These are phyloP conservation scores for Caenorhabditis macrosperma DNA, from an alignment of 2,888 invertebrate species.

Conservation along the genomic window DNA sequence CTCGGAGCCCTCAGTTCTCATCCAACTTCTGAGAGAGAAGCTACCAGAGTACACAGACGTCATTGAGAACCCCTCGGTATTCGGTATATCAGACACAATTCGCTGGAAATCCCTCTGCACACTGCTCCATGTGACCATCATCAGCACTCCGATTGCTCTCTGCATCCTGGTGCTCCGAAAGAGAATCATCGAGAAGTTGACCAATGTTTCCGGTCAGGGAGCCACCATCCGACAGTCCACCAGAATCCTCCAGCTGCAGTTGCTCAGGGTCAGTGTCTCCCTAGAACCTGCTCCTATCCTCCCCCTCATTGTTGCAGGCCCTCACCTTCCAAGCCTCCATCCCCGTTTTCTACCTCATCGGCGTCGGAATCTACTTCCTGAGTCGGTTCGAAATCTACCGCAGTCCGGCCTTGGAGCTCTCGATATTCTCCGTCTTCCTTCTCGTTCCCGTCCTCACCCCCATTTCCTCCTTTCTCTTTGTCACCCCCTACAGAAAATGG, in stretches of 20 bases:
- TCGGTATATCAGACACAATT: slow-evolving; percentile 13
- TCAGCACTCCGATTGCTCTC: slow-evolving; percentile 27
- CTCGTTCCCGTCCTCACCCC: slow-evolving; percentile 41
- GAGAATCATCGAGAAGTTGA: slow-evolving; percentile 23
- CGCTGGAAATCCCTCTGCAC: slow-evolving; percentile 25
- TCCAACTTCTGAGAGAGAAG: background rate
- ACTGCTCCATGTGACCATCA: slow-evolving; percentile 38
- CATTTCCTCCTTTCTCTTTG: slow-evolving; percentile 27
- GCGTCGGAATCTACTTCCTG: slow-evolving; percentile 18
- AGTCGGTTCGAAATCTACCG: slow-evolving; percentile 27
- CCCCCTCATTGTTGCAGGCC: slow-evolving; percentile 1
- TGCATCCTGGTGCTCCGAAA: slow-evolving; percentile 22
- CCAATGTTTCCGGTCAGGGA: background rate
- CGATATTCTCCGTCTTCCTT: slow-evolving; percentile 20
- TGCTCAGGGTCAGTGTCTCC: slow-evolving; percentile 20
- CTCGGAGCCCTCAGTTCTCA: slow-evolving; percentile 2
- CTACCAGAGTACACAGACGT: slow-evolving; percentile 1
- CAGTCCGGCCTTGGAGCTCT: slow-evolving; percentile 30
- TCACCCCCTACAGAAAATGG: slow-evolving; percentile 31
- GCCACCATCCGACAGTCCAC: slow-evolving; percentile 15
- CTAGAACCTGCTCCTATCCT: no score
- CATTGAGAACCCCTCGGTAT: slow-evolving; percentile 1
- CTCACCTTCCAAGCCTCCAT: slow-evolving; percentile 36
- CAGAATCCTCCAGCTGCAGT: slow-evolving; percentile 28
- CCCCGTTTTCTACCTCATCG: slow-evolving; percentile 36